Evolutionary conservation across 2,888 invertebrate genomes (phyloP).

Genomic region (Laspeyria flexula): DNA sequence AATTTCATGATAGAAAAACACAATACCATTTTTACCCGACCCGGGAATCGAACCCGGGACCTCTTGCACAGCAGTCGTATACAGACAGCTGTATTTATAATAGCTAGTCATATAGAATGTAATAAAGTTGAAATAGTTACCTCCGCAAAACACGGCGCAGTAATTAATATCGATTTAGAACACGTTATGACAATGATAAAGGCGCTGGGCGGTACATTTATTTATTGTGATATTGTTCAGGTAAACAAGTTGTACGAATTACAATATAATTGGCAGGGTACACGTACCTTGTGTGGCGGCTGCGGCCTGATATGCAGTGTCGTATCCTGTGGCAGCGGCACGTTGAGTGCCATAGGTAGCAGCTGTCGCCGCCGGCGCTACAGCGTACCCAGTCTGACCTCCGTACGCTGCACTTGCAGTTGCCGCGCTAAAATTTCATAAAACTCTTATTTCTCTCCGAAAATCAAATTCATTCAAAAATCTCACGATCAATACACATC

Average conservation of each 20-base stretch:
- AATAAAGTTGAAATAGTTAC: too few relatives aligned
- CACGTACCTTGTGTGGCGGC: conserved; percentile 90
- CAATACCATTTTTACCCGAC: too few relatives aligned
- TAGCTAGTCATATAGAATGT: too few relatives aligned
- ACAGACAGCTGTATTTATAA: too few relatives aligned
- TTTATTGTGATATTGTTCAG: too few relatives aligned
- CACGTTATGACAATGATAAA: background rate
- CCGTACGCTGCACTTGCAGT: conserved; percentile 94
- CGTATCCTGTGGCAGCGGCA: conserved; percentile 92
- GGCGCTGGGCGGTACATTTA: too few relatives aligned
- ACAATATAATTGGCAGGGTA: conserved; percentile 75
- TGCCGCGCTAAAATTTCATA: conserved; percentile 84
- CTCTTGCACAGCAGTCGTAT: too few relatives aligned
- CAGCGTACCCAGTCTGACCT: conserved; percentile 94
- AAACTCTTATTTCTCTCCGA: conserved; percentile 34
- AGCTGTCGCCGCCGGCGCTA: conserved; percentile 92
- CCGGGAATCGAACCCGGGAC: too few relatives aligned
- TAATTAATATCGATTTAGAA: conserved; percentile 44
- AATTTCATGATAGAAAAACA: too few relatives aligned
- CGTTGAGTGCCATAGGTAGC: conserved; percentile 94
- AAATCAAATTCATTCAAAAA: conserved; percentile 36
- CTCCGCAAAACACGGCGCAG: conserved; percentile 32
- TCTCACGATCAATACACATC: conserved; percentile 70
- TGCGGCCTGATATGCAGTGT: conserved; percentile 93
- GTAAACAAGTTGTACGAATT: background rate